Conservation (phyloP, 2,113 vertebrate genomes). For the Phrynocephalus versicolor region DNA sequence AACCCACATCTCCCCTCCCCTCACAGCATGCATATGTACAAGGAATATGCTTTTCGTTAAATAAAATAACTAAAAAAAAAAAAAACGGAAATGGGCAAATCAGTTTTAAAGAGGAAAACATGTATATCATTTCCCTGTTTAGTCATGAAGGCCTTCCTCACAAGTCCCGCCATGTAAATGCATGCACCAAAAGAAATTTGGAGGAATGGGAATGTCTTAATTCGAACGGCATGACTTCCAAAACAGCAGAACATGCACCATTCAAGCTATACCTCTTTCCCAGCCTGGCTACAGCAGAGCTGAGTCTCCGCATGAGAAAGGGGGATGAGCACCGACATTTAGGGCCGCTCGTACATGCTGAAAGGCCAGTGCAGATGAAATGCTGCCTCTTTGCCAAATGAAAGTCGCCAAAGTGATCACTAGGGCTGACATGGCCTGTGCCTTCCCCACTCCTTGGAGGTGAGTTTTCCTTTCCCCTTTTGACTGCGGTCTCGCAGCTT, state of each 20-base stretch:
- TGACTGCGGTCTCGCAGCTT: neutral
- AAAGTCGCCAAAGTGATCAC: neutral
- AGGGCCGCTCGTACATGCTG: constrained; percentile 38
- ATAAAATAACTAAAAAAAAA: constrained; percentile 26
- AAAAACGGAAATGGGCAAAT: constrained; percentile 33
- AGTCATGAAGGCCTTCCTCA: constrained; percentile 50
- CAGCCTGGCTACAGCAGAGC: constrained; percentile 41
- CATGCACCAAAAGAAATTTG: constrained; percentile 44
- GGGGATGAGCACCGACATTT: constrained; percentile 53
- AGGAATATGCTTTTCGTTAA: constrained; percentile 60
- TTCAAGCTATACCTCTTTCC: constrained; percentile 46
- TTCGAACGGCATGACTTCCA: constrained; percentile 58
- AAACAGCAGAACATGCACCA: constrained; percentile 47
- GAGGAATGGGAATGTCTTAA: constrained; percentile 47
- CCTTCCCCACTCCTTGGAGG: neutral
- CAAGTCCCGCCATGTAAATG: constrained; percentile 44
- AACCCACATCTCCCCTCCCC: constrained; percentile 63
- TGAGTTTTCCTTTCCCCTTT: neutral
- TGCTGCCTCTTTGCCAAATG: neutral
- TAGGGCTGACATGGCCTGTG: neutral
- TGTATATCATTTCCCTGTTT: constrained; percentile 44
- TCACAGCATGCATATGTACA: constrained; percentile 67
- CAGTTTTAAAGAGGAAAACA: constrained; percentile 32
- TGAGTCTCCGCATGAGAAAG: constrained; percentile 44
- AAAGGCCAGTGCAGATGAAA: neutral